A percentile compares a stretch with the other conserved stretches of the same genome.
Evolutionary conservation across 2,888 invertebrate species (phyloP).

Genomic region (Caenorhabditis drosophilae): DNA sequence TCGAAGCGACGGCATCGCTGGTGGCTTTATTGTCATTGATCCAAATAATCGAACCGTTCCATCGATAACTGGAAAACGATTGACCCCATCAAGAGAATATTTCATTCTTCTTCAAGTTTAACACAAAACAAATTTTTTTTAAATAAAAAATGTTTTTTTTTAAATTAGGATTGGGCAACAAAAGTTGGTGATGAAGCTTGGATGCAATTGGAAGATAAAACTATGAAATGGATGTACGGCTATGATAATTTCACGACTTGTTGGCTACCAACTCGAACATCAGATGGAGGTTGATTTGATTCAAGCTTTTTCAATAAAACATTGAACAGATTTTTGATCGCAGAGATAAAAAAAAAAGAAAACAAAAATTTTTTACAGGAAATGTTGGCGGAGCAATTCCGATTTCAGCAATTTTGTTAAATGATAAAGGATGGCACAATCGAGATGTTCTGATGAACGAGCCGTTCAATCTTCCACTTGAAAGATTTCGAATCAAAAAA

Average conservation of each 20-base stretch:
- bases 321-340: no score
- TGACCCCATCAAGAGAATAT: conserved; percentile 51
- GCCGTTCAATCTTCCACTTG: conserved; percentile 56
- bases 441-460: conserved; percentile 46
- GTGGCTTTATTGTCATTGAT: conserved; percentile 53
- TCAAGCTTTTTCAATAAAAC: not conserved
- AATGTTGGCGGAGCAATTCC: conserved; percentile 64
- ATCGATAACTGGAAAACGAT: conserved; percentile 19
- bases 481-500: conserved; percentile 48
- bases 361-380: conserved; percentile 30
- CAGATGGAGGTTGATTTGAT: conserved; percentile 62
- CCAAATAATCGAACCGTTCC: conserved; percentile 34
- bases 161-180: conserved; percentile 58
- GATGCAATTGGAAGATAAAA: conserved; percentile 55
- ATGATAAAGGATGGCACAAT: conserved; percentile 63
- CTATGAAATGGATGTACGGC: conserved; percentile 66
- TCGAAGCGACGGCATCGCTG: conserved; percentile 61
- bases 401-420: conserved; percentile 61
- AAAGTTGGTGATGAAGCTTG: conserved; percentile 49
- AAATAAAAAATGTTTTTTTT: not conserved
- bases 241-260: conserved; percentile 57
- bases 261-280: conserved; percentile 62
- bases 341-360: not conserved
- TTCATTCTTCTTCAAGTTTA: conserved; percentile 57
- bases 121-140: not conserved